Evolutionary conservation across 2,888 invertebrate genomes (phyloP).

Genomic region (Acanthosepion pharaonis): DNA sequence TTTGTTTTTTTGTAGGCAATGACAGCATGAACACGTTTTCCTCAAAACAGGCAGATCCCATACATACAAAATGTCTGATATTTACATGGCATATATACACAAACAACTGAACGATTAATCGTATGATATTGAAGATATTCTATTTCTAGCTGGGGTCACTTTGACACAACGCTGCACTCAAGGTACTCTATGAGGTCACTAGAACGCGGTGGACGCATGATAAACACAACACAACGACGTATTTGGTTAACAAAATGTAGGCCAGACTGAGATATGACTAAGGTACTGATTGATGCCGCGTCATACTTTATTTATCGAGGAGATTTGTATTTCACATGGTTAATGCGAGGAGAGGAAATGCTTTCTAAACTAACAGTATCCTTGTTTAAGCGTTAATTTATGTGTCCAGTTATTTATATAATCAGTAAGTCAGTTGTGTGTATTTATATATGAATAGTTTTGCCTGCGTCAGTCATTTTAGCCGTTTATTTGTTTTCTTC

Average conservation of each 20-base stretch:
- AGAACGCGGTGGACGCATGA: neutral
- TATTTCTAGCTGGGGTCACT: neutral
- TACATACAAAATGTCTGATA: neutral
- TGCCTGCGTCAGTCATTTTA: no score
- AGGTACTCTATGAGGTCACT: neutral
- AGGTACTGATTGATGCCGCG: no score
- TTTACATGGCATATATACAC: neutral
- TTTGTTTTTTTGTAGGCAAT: no score
- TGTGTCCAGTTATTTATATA: neutral
- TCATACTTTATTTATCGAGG: neutral
- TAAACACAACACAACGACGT: neutral
- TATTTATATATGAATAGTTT: neutral
- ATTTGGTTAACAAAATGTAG: neutral
- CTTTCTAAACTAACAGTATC: neutral
- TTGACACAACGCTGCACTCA: neutral
- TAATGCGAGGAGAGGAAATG: neutral
- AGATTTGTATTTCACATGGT: neutral
- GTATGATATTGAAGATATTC: neutral
- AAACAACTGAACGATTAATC: neutral
- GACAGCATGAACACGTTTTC: no score
- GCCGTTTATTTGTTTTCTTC: no score
- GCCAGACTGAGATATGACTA: no score
- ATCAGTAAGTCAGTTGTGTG: neutral
- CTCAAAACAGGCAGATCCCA: no score
- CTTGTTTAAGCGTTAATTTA: neutral